Evolutionary conservation across 1,140 invertebrate genomes (phyloP).

Genomic region (Vanessa atalanta): DNA sequence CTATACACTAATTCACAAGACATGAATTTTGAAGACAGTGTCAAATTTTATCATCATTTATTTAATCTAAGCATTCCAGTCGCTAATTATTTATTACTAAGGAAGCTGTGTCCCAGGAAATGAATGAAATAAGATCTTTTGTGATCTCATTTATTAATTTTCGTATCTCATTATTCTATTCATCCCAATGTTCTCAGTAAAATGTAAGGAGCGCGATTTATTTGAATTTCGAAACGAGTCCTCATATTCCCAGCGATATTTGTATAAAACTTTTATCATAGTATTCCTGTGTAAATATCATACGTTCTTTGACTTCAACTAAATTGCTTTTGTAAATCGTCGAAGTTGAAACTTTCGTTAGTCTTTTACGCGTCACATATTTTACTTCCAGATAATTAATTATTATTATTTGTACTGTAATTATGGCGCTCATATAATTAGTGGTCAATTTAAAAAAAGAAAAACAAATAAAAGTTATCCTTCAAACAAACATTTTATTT

Average conservation of each 20-base stretch:
- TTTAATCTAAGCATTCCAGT: conserved; percentile 10
- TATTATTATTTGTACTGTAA: too few relatives aligned
- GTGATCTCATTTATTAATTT: conserved; percentile 71
- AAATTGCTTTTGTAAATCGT: background rate
- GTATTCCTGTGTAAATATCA: background rate
- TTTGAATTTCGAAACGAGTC: conserved; percentile 4
- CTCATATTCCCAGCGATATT: background rate
- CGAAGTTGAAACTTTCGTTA: background rate
- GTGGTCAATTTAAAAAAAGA: too few relatives aligned
- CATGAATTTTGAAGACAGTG: background rate
- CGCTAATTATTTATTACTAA: conserved; percentile 26
- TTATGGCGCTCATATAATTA: too few relatives aligned
- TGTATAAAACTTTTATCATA: conserved; percentile 2
- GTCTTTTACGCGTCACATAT: background rate
- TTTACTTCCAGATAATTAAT: too few relatives aligned
- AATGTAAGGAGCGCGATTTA: background rate
- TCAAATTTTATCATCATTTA: background rate
- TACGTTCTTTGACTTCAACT: background rate
- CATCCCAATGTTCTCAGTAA: conserved; percentile 12
- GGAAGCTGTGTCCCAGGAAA: conserved; percentile 43
- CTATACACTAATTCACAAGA: background rate
- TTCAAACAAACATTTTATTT: too few relatives aligned
- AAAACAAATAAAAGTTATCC: too few relatives aligned
- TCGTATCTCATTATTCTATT: conserved; percentile 63
- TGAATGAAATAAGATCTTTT: conserved; percentile 65